Conservation (phyloP, 2,888 invertebrate species). For the Sarcophaga variegata region DNA sequence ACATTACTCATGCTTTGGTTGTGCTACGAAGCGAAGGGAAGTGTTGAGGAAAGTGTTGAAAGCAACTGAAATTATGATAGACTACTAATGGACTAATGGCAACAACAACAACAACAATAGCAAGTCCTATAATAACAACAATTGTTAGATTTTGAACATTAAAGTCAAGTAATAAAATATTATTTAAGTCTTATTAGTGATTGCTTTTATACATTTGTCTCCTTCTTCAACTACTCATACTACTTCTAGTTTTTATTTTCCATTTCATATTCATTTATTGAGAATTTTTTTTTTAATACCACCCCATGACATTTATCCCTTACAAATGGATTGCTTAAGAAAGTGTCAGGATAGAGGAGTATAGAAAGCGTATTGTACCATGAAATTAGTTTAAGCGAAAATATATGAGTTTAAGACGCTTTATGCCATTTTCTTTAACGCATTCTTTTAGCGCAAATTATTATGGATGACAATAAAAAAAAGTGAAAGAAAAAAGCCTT, state of each 20-base stretch:
- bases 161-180: conserved; percentile 54
- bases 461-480: too few relatives aligned
- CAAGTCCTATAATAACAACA: conserved; percentile 12
- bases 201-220: conserved; percentile 24
- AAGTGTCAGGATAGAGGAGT: conserved; percentile 16
- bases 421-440: conserved; percentile 31
- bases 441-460: neutral
- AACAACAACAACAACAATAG: neutral
- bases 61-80: neutral
- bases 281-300: neutral
- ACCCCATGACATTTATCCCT: conserved; percentile 34
- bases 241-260: conserved; percentile 27
- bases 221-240: neutral
- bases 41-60: neutral
- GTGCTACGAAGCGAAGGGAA: neutral
- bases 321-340: neutral
- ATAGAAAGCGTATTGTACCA: conserved; percentile 60
- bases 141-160: conserved; percentile 34
- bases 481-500: too few relatives aligned
- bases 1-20: neutral
- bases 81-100: neutral
- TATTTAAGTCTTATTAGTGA: conserved; percentile 61
- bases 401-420: conserved; percentile 67
- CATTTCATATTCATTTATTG: conserved; percentile 19
- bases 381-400: conserved; percentile 67